These are phyloP conservation scores for Glaucidium brasilianum DNA, from an alignment of 2,113 vertebrate species.

Conservation along the genomic window DNA sequence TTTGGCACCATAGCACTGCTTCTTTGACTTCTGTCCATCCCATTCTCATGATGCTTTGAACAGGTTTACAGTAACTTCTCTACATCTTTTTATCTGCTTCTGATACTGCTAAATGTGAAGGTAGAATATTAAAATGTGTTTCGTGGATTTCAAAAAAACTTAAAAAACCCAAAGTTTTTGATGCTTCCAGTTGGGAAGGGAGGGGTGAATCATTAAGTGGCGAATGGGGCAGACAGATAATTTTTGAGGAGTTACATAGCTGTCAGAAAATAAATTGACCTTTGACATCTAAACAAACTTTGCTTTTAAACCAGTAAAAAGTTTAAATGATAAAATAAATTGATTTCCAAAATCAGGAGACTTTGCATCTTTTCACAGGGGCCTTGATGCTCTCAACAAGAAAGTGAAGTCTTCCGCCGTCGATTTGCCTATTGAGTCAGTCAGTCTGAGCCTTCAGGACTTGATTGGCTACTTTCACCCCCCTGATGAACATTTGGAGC, in stretches of 20 bases:
- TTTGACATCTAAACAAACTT: background rate
- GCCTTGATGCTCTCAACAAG: constrained; percentile 88
- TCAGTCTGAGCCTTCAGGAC: constrained; percentile 91
- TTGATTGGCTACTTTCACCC: constrained; percentile 96
- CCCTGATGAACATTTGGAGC: constrained; percentile 90
- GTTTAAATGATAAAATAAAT: background rate
- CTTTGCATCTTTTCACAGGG: constrained; percentile 71
- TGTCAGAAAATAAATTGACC: background rate
- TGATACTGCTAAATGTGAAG: rapidly evolving
- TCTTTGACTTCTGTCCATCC: background rate
- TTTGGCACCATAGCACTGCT: rapidly evolving
- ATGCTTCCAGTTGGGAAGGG: background rate
- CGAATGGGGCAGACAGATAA: background rate
- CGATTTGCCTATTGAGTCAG: constrained; percentile 90
- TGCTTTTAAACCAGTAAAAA: background rate
- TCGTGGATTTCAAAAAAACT: background rate
- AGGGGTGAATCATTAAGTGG: background rate
- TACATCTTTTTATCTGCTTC: background rate
- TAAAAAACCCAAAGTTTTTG: background rate
- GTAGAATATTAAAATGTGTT: background rate
- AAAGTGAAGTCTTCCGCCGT: constrained; percentile 77
- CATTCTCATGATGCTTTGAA: background rate
- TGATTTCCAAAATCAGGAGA: background rate
- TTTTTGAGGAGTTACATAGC: background rate
- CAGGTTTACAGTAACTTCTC: background rate